Conservation (phyloP, 2,888 invertebrate genomes). For the Leptinotarsa tumamoca region DNA sequence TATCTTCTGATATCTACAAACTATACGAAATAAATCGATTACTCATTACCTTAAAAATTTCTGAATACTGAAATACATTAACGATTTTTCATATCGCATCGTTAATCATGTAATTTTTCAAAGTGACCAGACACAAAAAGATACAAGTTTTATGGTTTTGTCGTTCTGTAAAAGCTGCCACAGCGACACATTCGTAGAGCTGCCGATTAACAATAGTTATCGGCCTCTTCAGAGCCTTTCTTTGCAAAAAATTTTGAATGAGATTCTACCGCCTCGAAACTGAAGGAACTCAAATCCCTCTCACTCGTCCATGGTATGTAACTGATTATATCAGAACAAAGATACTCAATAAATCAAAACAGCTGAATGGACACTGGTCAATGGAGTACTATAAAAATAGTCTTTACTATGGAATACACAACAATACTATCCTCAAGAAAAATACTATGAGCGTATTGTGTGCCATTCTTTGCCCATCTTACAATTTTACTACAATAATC, state of each 20-base stretch:
- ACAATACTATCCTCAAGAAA: constrained; percentile 26
- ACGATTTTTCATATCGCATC: no score
- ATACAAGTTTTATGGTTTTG: no score
- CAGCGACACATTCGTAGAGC: no score
- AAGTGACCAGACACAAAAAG: no score
- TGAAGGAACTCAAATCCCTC: constrained; percentile 13
- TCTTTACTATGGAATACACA: constrained; percentile 22
- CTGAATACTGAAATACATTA: no score
- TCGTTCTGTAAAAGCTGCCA: no score
- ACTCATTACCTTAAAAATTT: no score
- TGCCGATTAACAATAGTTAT: neutral
- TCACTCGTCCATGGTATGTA: constrained; percentile 22
- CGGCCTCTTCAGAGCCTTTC: neutral
- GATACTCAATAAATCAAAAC: constrained; percentile 25
- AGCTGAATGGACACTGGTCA: constrained; percentile 24
- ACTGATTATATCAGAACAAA: constrained; percentile 24
- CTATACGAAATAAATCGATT: no score
- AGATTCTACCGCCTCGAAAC: constrained; percentile 9
- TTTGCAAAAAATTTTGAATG: neutral
- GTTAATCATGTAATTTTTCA: no score
- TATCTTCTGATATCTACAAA: no score
- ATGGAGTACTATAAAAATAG: constrained; percentile 24
- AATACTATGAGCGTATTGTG: constrained; percentile 30
- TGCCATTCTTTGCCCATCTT: constrained; percentile 30
- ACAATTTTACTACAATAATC: constrained; percentile 38